phyloP scores from a whole-genome alignment of 2,797 vertebrate species.

The Sebastiscus tertius region DNA sequence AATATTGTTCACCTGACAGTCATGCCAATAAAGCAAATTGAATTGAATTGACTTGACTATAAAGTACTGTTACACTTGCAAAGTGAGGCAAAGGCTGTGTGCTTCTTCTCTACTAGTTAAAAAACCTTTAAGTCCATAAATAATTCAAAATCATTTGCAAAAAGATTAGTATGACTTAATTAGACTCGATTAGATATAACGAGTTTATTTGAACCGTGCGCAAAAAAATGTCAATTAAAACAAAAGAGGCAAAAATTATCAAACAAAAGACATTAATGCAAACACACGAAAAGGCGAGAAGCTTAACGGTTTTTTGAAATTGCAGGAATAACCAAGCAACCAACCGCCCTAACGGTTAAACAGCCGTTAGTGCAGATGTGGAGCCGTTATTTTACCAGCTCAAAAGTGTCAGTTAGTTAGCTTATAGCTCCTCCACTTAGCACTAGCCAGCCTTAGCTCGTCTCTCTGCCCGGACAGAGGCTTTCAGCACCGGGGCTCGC shows the following conservation, averaged over 20 bases:
- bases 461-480: conserved; percentile 35
- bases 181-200: neutral
- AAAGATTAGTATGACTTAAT: neutral
- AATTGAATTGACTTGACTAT: neutral
- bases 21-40: too few relatives aligned
- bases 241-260: conserved; percentile 22
- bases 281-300: neutral
- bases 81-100: conserved; percentile 21
- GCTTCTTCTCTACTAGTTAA: neutral
- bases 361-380: conserved; percentile 1
- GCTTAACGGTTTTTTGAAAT: too few relatives aligned
- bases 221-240: conserved; percentile 9
- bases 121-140: neutral
- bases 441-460: conserved; percentile 61
- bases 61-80: conserved; percentile 25
- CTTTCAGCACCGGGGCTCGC: conserved; percentile 76
- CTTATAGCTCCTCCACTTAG: conserved; percentile 60
- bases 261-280: conserved; percentile 19
- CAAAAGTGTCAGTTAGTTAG: conserved; percentile 59
- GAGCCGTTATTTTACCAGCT: conserved; percentile 15
- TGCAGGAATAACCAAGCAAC: neutral
- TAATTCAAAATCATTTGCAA: neutral
- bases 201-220: neutral
- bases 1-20: too few relatives aligned
- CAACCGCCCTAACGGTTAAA: neutral